phyloP scores from a whole-genome alignment of 2,797 vertebrate genomes.

The Crotalus adamanteus region DNA sequence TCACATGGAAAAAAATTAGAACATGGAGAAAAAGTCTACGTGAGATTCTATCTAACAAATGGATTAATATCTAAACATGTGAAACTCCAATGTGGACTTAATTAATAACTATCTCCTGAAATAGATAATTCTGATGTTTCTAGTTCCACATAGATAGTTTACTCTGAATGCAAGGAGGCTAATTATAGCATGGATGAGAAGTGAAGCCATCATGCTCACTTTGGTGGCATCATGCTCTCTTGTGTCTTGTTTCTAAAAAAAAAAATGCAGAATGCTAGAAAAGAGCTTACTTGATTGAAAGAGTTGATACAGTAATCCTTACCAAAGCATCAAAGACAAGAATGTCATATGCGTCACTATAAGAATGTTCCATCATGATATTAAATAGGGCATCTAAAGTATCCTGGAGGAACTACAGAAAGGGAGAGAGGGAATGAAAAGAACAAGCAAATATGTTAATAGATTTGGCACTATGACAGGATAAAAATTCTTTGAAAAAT shows the following conservation, averaged over 20 bases:
- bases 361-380: slow-evolving; percentile 99
- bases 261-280: background rate
- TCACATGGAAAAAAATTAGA: background rate
- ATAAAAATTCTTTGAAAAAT: background rate
- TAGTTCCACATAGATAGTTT: background rate
- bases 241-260: background rate
- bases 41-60: background rate
- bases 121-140: background rate
- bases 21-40: background rate
- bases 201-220: background rate
- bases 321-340: slow-evolving; percentile 98
- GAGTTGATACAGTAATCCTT: slow-evolving; percentile 47
- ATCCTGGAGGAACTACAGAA: slow-evolving; percentile 90
- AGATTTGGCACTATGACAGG: background rate
- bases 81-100: background rate
- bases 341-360: slow-evolving; percentile 91
- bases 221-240: background rate
- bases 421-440: background rate
- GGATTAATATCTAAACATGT: background rate
- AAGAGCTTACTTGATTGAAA: background rate
- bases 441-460: slow-evolving; percentile 1
- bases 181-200: background rate
- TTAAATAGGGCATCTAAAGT: slow-evolving; percentile 97
- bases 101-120: background rate
- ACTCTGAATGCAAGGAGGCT: background rate